Evolutionary conservation across 2,888 invertebrate species (phyloP).

Genomic region (Alsophila aescularia): DNA sequence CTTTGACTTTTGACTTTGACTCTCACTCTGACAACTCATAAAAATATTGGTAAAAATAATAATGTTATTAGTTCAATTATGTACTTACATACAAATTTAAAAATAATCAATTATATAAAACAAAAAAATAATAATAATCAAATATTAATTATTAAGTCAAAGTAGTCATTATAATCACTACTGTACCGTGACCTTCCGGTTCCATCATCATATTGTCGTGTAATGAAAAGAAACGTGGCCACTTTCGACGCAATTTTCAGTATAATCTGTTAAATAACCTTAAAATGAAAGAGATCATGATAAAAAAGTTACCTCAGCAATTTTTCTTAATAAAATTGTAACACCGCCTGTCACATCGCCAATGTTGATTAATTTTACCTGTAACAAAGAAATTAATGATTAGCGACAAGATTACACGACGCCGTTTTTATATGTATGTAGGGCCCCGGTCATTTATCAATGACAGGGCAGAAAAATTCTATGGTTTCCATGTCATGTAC

Average conservation of each 20-base stretch:
- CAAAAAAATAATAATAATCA: too few species aligned
- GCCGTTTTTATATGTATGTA: slow-evolving; percentile 13
- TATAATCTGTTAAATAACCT: background rate
- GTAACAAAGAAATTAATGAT: slow-evolving; percentile 27
- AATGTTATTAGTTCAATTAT: too few species aligned
- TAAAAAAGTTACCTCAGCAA: background rate
- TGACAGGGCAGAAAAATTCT: slow-evolving; percentile 16
- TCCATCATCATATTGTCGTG: too few species aligned
- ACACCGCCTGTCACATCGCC: slow-evolving; percentile 3
- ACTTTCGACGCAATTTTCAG: background rate
- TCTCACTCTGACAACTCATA: too few species aligned
- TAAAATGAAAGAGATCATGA: background rate
- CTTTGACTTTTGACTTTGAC: too few species aligned
- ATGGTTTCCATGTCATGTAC: slow-evolving; percentile 18
- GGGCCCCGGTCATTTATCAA: slow-evolving; percentile 16
- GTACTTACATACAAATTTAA: too few species aligned
- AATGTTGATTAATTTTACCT: slow-evolving; percentile 25
- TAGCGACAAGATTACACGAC: slow-evolving; percentile 19
- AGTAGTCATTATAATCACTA: too few species aligned
- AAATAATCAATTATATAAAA: too few species aligned
- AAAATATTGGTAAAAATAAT: too few species aligned
- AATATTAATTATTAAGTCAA: too few species aligned
- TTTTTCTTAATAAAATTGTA: slow-evolving; percentile 19
- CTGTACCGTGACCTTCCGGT: too few species aligned
- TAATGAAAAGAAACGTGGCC: too few species aligned